Conservation (phyloP, 2,113 vertebrate species). For the Oreochromis niloticus region DNA sequence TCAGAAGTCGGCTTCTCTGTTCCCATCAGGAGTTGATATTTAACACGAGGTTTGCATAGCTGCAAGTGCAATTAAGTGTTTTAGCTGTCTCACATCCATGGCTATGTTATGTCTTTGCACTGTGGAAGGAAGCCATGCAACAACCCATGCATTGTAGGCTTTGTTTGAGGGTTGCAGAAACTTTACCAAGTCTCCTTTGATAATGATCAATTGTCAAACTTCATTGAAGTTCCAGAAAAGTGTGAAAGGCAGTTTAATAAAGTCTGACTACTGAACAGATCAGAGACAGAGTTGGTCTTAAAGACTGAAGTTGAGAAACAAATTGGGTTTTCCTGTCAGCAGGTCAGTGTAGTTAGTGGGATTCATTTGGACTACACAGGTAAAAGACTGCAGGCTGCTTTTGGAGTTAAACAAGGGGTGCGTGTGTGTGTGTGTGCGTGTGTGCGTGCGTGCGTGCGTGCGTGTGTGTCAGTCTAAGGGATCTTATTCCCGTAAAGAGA, state of each 20-base stretch:
- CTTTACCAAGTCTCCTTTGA: background rate
- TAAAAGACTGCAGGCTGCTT: background rate
- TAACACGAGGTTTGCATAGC: background rate
- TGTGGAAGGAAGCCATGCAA: too few species aligned
- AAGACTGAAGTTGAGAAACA: background rate
- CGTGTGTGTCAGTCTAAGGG: background rate
- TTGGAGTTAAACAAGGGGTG: background rate
- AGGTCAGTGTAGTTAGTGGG: background rate
- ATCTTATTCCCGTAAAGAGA: background rate
- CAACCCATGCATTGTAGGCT: rapidly evolving
- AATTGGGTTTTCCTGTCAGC: background rate
- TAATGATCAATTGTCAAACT: background rate
- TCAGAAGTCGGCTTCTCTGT: background rate
- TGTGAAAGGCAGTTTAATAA: background rate
- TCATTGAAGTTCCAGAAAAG: background rate
- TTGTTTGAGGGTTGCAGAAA: background rate
- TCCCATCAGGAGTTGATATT: background rate
- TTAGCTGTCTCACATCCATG: background rate
- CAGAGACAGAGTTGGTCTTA: background rate
- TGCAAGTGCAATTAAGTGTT: background rate
- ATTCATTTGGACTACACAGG: background rate
- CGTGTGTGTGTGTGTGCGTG: background rate
- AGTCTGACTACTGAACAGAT: background rate
- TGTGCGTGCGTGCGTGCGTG: background rate
- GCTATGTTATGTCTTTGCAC: background rate